Percentiles rank a stretch among this genome's conserved stretches.
Conservation (phyloP, 2,113 vertebrate species). For the human (Homo sapiens) region DNA sequence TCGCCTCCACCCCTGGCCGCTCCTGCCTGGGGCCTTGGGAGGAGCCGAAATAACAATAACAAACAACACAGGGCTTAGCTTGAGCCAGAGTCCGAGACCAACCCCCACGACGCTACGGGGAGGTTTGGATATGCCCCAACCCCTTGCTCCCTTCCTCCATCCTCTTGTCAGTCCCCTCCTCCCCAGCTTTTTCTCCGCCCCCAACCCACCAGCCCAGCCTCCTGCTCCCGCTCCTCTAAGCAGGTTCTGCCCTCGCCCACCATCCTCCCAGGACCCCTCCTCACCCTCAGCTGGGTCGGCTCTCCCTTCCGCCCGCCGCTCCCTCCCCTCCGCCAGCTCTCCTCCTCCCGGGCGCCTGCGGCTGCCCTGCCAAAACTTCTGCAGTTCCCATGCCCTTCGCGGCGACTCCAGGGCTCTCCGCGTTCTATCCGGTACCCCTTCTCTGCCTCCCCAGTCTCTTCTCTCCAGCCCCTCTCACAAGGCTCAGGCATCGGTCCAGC, state of each 20-base stretch:
- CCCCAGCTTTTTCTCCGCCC: neutral
- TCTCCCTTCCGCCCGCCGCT: fast-evolving
- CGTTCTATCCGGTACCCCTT: fast-evolving
- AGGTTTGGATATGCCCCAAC: neutral
- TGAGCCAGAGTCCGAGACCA: neutral
- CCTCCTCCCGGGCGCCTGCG: neutral
- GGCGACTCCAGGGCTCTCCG: neutral
- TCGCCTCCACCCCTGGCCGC: neutral
- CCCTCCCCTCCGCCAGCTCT: neutral
- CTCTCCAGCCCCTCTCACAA: neutral
- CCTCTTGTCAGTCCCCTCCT: neutral
- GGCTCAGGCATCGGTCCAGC: neutral
- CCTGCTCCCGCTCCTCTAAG: neutral
- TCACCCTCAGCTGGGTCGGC: neutral
- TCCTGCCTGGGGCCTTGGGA: conserved; percentile 40
- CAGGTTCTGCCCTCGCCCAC: neutral
- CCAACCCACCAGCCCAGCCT: neutral
- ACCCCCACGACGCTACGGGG: neutral
- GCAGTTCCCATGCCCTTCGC: neutral
- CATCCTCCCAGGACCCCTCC: too few relatives aligned
- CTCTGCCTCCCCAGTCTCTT: neutral
- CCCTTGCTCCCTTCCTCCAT: neutral
- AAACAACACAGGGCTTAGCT: neutral
- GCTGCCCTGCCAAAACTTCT: neutral
- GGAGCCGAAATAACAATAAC: conserved; percentile 12